Evolutionary conservation across 2,797 vertebrate species (phyloP).

Genomic region (Pterois miles): DNA sequence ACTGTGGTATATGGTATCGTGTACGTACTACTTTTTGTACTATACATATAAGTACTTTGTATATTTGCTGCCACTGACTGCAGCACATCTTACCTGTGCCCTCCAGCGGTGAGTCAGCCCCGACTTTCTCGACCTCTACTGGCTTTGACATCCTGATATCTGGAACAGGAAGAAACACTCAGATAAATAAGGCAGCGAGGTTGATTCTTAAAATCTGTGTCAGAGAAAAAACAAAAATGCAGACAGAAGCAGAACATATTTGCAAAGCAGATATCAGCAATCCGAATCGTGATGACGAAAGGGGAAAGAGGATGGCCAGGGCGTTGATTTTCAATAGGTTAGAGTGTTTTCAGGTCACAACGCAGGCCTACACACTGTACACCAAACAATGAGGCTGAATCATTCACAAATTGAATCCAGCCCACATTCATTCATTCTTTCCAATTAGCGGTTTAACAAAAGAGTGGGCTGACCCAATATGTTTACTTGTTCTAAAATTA

Average conservation of each 20-base stretch:
- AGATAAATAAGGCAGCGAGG: slow-evolving; percentile 19
- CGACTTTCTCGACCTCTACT: slow-evolving; percentile 88
- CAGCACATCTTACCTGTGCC: slow-evolving; percentile 82
- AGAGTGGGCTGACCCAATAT: slow-evolving; percentile 59
- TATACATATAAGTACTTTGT: neutral
- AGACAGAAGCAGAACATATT: slow-evolving; percentile 21
- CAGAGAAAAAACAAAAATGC: slow-evolving; percentile 17
- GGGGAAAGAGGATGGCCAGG: slow-evolving; percentile 42
- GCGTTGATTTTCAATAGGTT: slow-evolving; percentile 10
- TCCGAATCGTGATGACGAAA: slow-evolving; percentile 41
- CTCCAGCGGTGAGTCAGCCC: slow-evolving; percentile 88
- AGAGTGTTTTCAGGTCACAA: slow-evolving; percentile 63
- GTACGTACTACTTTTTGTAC: neutral
- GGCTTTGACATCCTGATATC: slow-evolving; percentile 97
- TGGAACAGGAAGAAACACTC: slow-evolving; percentile 64
- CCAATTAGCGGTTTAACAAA: slow-evolving; percentile 63
- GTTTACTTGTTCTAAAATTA: slow-evolving; percentile 75
- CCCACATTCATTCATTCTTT: slow-evolving; percentile 72
- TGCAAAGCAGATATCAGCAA: neutral
- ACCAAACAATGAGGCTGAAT: slow-evolving; percentile 52
- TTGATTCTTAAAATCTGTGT: slow-evolving; percentile 28
- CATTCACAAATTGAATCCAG: slow-evolving; percentile 30
- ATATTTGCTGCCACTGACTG: neutral
- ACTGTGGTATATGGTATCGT: neutral
- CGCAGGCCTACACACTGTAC: slow-evolving; percentile 60